Evolutionary conservation across 2,113 vertebrate species (phyloP).

Genomic region (Tympanuchus pallidicinctus): DNA sequence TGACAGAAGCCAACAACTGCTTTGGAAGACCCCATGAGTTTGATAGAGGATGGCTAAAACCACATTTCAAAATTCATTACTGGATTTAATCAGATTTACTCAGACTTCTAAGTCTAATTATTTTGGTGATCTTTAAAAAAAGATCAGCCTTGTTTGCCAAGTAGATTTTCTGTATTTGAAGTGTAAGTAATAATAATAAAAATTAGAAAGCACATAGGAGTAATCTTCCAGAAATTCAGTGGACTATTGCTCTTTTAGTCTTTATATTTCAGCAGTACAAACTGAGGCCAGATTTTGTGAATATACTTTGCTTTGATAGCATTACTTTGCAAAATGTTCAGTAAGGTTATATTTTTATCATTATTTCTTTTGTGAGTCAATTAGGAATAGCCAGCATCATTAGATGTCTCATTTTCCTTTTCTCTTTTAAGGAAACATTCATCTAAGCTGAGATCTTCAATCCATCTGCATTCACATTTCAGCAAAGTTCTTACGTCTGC

Average conservation of each 20-base stretch:
- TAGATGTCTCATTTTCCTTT: background rate
- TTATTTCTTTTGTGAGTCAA: background rate
- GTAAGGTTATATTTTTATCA: background rate
- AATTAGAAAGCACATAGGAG: background rate
- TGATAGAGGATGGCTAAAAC: background rate
- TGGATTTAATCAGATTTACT: slow-evolving; percentile 32
- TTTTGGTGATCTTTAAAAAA: slow-evolving; percentile 50
- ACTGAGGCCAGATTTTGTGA: background rate
- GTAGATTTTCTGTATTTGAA: slow-evolving; percentile 34
- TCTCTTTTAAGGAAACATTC: background rate
- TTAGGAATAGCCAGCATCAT: background rate
- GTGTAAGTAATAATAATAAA: slow-evolving; percentile 32
- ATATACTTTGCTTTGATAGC: background rate
- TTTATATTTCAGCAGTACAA: background rate
- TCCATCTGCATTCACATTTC: background rate
- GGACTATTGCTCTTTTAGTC: background rate
- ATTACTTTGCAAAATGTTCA: background rate
- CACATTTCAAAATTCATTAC: slow-evolving; percentile 28
- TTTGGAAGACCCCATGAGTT: background rate
- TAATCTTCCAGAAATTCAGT: background rate
- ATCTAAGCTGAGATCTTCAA: background rate
- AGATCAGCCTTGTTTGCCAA: slow-evolving; percentile 30
- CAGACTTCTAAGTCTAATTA: slow-evolving; percentile 34
- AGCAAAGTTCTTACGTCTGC: background rate
- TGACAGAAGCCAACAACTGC: background rate